Evolutionary conservation across 2,113 vertebrate species (phyloP).

Genomic region (Indicator indicator): DNA sequence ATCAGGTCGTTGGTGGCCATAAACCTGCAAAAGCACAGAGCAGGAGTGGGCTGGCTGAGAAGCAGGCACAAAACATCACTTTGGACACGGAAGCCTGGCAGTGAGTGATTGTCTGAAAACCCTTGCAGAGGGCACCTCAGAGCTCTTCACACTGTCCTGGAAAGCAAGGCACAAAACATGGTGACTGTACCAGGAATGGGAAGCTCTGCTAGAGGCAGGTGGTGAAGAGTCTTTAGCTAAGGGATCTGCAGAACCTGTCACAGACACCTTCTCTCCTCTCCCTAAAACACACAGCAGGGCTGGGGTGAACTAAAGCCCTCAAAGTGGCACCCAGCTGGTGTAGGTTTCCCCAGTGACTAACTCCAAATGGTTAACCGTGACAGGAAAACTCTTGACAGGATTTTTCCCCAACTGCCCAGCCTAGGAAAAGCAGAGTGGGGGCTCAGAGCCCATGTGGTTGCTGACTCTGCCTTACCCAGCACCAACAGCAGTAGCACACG

Average conservation of each 20-base stretch:
- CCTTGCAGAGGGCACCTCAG: neutral
- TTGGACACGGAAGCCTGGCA: neutral
- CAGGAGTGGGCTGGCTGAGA: neutral
- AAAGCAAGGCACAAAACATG: neutral
- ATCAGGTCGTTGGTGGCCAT: conserved; percentile 98
- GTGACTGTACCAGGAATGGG: neutral
- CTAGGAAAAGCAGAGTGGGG: neutral
- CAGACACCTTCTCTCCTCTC: neutral
- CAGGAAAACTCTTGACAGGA: neutral
- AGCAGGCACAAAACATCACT: neutral
- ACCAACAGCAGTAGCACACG: neutral
- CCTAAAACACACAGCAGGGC: neutral
- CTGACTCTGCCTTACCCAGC: neutral
- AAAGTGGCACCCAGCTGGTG: neutral
- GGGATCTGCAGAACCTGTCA: neutral
- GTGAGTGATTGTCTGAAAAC: neutral
- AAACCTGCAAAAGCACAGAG: conserved; percentile 76
- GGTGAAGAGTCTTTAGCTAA: neutral
- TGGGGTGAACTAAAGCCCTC: neutral
- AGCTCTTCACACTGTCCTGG: neutral
- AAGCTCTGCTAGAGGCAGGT: neutral
- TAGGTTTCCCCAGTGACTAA: neutral
- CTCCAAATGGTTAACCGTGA: neutral
- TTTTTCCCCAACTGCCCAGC: neutral
- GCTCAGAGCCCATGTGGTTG: neutral